A percentile compares a stretch with the other conserved stretches of the same genome.
These are phyloP conservation scores for Bos javanicus DNA, from an alignment of 2,113 vertebrate species.

Conservation along the genomic window DNA sequence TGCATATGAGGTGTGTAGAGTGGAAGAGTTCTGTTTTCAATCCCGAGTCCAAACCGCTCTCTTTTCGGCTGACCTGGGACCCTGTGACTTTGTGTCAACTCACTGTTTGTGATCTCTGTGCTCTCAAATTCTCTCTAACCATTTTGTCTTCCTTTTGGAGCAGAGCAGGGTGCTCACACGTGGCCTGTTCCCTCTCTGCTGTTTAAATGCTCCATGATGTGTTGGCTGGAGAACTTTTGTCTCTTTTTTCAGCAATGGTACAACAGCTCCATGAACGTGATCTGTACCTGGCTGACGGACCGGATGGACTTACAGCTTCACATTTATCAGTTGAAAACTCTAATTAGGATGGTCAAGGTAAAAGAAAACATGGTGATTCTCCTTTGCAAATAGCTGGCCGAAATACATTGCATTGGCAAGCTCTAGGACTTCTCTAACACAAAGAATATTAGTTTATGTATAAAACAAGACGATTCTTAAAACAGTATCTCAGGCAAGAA, in stretches of 20 bases:
- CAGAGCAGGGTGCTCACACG: not conserved
- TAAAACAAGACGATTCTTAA: not conserved
- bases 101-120: not conserved
- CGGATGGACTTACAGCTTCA: constrained; percentile 99
- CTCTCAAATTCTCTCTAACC: constrained; percentile 6
- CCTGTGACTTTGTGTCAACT: not conserved
- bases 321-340: constrained; percentile 99
- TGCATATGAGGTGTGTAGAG: not conserved
- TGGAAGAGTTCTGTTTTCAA: not conserved
- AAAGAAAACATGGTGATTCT: constrained; percentile 32
- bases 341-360: constrained; percentile 99
- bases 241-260: constrained; percentile 99
- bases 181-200: not conserved
- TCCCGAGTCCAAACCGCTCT: not conserved
- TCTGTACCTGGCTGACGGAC: constrained; percentile 98
- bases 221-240: constrained; percentile 93
- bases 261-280: constrained; percentile 98
- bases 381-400: not conserved
- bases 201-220: not conserved
- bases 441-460: not conserved
- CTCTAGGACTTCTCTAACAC: not conserved
- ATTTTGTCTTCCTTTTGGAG: constrained; percentile 34
- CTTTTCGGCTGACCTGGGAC: not conserved
- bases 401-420: not conserved
- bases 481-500: not conserved